Evolutionary conservation across 2,113 vertebrate genomes (phyloP), one percentile per base, ranked within the genome.

Genomic region (Zosterops borbonicus): DNA sequence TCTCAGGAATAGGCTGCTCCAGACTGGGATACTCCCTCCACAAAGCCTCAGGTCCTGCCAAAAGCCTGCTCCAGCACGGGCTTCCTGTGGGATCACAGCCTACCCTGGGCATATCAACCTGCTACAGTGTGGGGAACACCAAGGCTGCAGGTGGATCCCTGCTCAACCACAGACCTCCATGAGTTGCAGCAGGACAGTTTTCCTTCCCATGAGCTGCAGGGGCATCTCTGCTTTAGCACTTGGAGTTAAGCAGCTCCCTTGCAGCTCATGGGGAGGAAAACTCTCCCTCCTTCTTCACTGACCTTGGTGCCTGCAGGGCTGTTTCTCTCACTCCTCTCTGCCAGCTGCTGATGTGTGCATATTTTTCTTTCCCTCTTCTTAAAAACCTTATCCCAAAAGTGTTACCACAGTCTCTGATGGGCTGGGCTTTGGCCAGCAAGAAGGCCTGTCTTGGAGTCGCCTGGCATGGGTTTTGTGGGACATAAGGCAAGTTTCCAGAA

Each of bases 311-410:
- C 14, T 33, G 27, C 19, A 33, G 19, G 25, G 12, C 12, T 63
- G 10, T 11, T 70, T 9, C 8, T 47, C 24, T 77, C 19, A n/a
- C 20, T 82, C 20, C 14, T 53, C 20, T 74, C 19, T 47, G 13
- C 13, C 62, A 60, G 8, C 9, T 68, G 28, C n/a, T 68, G n/a
- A 31, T 29, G 9, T 5, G 25, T 11, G 20, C 3, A 7, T 7
- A 11, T 2, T 14, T 25, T n/a, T 24, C 21, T 12, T 0, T 5
- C 4, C 1, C 53, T 13, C 6, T n/a, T n/a, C 16, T 42, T 35
- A 35, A 42, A 60, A 49, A 15, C 2, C 18, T 69, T 42, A 35
- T 41, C 18, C 5, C 41, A 23, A 12, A 42, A 14, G 8, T 47
- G 16, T 35, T 53, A 12, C 16, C 13, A 53, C 7, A 2, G 9